These are phyloP conservation scores for Tethea ocularis DNA, from an alignment of 2,888 invertebrate species.

Conservation along the genomic window DNA sequence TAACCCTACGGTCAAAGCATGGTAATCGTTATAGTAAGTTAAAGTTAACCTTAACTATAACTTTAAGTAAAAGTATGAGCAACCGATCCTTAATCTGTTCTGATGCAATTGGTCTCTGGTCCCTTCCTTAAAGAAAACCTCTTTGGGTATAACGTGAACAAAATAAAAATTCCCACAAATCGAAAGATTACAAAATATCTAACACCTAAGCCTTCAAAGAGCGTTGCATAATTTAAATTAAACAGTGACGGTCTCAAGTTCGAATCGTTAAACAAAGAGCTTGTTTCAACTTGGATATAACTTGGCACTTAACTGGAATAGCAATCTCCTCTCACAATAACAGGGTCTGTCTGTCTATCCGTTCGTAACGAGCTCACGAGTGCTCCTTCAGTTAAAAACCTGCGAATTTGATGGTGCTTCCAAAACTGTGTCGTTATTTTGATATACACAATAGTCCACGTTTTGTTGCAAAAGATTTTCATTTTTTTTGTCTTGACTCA, in stretches of 20 bases:
- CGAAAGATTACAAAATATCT: background rate
- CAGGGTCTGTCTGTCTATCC: constrained; percentile 10
- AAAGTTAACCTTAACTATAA: too few species aligned
- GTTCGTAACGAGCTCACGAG: constrained; percentile 5
- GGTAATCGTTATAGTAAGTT: too few species aligned
- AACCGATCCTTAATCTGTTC: too few species aligned
- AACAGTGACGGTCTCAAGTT: constrained; percentile 41
- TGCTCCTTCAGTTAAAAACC: constrained; percentile 15
- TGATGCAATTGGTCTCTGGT: too few species aligned
- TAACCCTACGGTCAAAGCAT: too few species aligned
- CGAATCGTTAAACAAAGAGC: constrained; percentile 45
- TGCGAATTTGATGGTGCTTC: constrained; percentile 1
- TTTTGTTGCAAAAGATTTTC: background rate
- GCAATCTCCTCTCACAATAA: constrained; percentile 9
- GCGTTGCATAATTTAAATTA: constrained; percentile 48
- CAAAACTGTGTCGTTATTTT: background rate
- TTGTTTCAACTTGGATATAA: constrained; percentile 34
- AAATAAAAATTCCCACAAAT: background rate
- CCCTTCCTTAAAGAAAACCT: too few species aligned
- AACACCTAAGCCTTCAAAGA: constrained; percentile 22
- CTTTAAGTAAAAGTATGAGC: too few species aligned
- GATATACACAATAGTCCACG: background rate
- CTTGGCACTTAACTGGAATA: constrained; percentile 18
- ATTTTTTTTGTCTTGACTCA: background rate
- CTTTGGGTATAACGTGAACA: too few species aligned